Base-by-base conservation (phyloP, 2,888 invertebrate species). In the Augochlorella aurata region DNA sequence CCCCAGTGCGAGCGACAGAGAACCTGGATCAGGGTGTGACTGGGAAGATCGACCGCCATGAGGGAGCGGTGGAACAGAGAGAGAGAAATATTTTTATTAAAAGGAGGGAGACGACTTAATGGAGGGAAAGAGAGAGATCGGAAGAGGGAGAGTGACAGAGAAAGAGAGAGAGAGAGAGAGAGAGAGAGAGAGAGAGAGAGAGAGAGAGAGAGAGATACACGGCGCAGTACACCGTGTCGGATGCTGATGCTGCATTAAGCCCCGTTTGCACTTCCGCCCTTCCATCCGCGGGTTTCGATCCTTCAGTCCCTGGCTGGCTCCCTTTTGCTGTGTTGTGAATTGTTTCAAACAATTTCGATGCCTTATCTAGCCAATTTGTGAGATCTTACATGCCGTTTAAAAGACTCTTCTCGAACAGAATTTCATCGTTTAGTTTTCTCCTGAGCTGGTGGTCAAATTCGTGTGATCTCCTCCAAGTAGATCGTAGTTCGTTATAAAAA, bases 61-160 rank as follows among this genome's bases (percentile, higher is more conserved):
- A 58, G 74, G 71, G 58, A 80, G 58, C 61, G 69, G 79, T 16
- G 74, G 49, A 61, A 79, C 74, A 70, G 82, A 83, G 83, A 74
- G 65, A 78, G 87, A 77, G 77, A 83, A 84, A 88, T 87, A 89
- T 89, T 88, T 86, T 85, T 88, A 88, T 88, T 88, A 88, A 88
- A 88, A 83, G 82, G 74, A 75, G 82, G 81, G 84, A 82, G 78
- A 79, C 74, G 75, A 67, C 69, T 66, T 61, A 58, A 75, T 69
- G 52, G 74, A 63, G 58, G 74, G 52, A 50, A 67, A 10, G 73
- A 45, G 63, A 76, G 67, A 66, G 82, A 81, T 77, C 73, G 65
- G 75, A 85, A 76, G 77, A 83, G 80, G 82, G 83, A 89, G 50
- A 72, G 50, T 38, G 38, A 38, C 38, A 77, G 77, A 66, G 54